Evolutionary conservation across 2,797 vertebrate genomes (phyloP).

Genomic region (Galago senegalensis): DNA sequence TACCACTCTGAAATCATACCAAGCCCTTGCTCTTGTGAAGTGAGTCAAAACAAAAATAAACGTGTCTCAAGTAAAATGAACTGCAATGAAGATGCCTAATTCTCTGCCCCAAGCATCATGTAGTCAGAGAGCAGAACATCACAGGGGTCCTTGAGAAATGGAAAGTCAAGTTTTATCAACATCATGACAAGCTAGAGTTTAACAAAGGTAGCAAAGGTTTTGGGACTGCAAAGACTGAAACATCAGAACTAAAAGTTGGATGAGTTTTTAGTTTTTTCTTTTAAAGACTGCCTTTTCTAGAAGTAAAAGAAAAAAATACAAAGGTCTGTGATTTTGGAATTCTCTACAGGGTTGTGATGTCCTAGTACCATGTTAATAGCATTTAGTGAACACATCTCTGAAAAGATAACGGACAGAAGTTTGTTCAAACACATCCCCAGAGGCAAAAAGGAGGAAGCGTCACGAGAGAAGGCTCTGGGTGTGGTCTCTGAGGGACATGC

Average conservation of each 20-base stretch:
- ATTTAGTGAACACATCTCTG: background rate
- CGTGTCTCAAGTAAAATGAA: background rate
- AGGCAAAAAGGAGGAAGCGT: background rate
- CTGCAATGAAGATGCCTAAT: fast-evolving
- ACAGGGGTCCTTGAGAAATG: background rate
- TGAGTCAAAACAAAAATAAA: background rate
- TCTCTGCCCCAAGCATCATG: background rate
- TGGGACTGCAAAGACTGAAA: background rate
- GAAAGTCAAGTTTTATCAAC: background rate
- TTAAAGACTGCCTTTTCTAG: background rate
- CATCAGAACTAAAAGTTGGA: background rate
- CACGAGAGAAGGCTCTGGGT: fast-evolving
- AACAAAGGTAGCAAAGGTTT: background rate
- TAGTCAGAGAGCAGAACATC: background rate
- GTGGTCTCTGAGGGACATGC: background rate
- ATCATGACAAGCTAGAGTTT: background rate
- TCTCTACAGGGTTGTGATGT: background rate
- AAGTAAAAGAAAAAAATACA: background rate
- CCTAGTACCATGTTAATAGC: no score
- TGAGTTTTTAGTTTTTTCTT: background rate
- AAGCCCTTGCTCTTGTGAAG: no score
- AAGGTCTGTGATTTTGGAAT: background rate
- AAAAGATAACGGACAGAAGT: background rate
- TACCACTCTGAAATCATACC: background rate
- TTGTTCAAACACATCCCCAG: background rate